Evolutionary conservation across 2,797 vertebrate genomes (phyloP).

Genomic region (Lithobates sylvaticus): DNA sequence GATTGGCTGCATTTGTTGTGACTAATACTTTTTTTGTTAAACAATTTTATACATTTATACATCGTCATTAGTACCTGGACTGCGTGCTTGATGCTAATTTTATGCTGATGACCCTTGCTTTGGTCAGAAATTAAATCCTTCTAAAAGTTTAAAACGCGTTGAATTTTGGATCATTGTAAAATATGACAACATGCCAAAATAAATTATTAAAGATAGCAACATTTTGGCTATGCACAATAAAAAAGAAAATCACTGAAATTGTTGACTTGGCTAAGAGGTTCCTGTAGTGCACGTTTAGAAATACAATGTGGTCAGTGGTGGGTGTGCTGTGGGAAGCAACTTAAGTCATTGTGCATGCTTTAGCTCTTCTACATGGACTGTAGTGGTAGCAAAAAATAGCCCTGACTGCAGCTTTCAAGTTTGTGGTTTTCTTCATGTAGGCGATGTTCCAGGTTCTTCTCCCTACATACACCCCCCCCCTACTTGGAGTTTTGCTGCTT

Average conservation of each 20-base stretch:
- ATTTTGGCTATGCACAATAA: not conserved
- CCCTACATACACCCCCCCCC: not conserved
- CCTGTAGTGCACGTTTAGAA: slow-evolving; percentile 47
- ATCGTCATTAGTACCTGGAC: too few species aligned
- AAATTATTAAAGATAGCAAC: not conserved
- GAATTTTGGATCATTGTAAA: too few species aligned
- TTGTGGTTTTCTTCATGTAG: slow-evolving; percentile 26
- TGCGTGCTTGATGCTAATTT: too few species aligned
- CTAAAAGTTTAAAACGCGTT: too few species aligned
- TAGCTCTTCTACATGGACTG: slow-evolving; percentile 21
- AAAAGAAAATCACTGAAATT: slow-evolving; percentile 3
- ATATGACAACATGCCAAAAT: too few species aligned
- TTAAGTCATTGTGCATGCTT: slow-evolving; percentile 24
- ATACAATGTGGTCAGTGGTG: slow-evolving; percentile 45
- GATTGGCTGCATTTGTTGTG: too few species aligned
- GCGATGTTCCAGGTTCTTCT: not conserved
- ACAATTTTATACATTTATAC: too few species aligned
- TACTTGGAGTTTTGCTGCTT: not conserved
- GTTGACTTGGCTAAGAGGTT: slow-evolving; percentile 42
- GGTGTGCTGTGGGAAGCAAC: slow-evolving; percentile 42
- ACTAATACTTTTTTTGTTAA: too few species aligned
- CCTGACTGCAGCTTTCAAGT: slow-evolving; percentile 30
- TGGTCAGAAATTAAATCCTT: too few species aligned
- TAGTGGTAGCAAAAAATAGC: slow-evolving; percentile 33
- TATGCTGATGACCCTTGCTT: too few species aligned